Conservation (phyloP, 2,113 vertebrate species). For the cat (Felis catus) region DNA sequence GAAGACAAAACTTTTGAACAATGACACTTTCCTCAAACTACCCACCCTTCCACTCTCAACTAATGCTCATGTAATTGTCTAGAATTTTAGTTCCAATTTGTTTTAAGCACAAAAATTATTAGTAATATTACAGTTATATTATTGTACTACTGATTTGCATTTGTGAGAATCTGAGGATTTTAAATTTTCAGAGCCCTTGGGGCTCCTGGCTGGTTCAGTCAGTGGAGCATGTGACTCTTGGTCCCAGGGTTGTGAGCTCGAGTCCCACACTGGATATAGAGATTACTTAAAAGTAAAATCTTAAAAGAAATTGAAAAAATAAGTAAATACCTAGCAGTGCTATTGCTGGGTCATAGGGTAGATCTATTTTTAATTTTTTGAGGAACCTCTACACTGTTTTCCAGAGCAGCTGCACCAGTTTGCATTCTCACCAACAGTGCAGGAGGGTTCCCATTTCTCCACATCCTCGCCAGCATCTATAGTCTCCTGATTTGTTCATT, state of each 20-base stretch:
- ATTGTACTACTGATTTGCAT: neutral
- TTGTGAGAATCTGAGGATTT: neutral
- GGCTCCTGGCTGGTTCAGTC: neutral
- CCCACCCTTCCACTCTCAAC: neutral
- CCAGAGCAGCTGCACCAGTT: too few relatives aligned
- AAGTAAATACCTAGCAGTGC: neutral
- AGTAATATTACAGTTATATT: neutral
- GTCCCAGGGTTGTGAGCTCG: neutral
- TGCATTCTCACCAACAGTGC: too few relatives aligned
- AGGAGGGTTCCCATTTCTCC: too few relatives aligned
- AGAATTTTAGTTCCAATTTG: neutral
- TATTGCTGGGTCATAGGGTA: too few relatives aligned
- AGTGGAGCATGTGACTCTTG: neutral
- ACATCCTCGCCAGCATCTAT: too few relatives aligned
- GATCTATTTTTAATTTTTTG: too few relatives aligned
- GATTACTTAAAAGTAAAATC: neutral
- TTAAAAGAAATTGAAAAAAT: neutral
- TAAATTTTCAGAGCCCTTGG: neutral
- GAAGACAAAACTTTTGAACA: neutral
- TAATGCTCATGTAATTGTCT: neutral
- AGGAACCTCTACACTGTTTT: too few relatives aligned
- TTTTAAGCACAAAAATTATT: neutral
- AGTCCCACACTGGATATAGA: neutral
- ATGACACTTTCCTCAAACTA: neutral
- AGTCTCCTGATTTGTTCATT: too few relatives aligned